Percentiles rank a stretch among this genome's conserved stretches.
Evolutionary conservation across 2,888 invertebrate species (phyloP).

Genomic region (Dyspetes luteomarginatus): DNA sequence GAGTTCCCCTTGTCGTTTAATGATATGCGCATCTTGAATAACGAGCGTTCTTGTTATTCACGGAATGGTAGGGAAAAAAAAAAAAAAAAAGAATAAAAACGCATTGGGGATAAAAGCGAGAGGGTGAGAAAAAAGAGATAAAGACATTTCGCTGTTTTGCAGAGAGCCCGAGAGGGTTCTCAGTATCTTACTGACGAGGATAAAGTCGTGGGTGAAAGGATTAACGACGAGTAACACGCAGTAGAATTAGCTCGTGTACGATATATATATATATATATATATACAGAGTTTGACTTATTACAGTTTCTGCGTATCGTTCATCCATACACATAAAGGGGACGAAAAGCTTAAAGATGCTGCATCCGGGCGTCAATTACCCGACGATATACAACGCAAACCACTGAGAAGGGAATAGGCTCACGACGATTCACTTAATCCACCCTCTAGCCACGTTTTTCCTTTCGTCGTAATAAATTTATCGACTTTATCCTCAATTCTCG

Average conservation of each 20-base stretch:
- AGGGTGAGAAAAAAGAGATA: not conserved
- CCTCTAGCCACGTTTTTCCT: not conserved
- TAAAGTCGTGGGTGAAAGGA: not conserved
- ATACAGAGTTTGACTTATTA: no score
- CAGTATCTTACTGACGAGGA: not conserved
- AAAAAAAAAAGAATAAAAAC: not conserved
- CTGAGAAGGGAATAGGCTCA: slow-evolving; percentile 1
- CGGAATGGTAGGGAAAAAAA: not conserved
- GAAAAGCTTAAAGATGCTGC: slow-evolving; percentile 5
- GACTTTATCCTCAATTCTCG: not conserved
- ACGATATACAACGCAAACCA: slow-evolving; percentile 31
- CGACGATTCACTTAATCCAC: slow-evolving; percentile 42
- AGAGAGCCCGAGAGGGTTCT: not conserved
- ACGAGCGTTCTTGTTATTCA: slow-evolving; percentile 50
- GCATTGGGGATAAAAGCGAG: not conserved
- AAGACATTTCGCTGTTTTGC: not conserved
- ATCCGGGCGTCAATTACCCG: slow-evolving; percentile 33
- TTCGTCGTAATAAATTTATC: not conserved
- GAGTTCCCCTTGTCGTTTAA: slow-evolving; percentile 26
- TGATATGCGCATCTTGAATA: slow-evolving; percentile 39
- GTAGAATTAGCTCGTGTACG: not conserved
- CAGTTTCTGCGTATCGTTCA: no score
- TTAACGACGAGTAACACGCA: not conserved
- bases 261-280: no score
- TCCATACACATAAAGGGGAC: not conserved